Conservation (phyloP, 2,113 vertebrate species). For the Tapirus terrestris region DNA sequence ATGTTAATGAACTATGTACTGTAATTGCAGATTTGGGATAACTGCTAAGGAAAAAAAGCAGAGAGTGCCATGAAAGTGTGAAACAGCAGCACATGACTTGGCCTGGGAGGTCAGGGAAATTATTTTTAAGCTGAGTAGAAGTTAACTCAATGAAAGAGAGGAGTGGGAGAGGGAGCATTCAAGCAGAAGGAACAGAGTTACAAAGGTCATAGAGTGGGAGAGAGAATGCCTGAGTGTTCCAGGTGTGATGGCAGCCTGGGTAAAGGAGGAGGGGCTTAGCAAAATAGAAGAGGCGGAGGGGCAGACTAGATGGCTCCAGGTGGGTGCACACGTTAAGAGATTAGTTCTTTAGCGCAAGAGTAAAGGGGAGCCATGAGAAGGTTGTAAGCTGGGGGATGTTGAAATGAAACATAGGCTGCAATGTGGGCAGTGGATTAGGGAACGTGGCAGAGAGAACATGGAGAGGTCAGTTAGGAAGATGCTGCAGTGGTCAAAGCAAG, state of each 20-base stretch:
- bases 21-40: neutral
- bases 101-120: neutral
- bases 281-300: neutral
- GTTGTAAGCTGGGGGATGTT: neutral
- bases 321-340: accelerated
- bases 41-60: neutral
- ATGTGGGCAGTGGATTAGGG: neutral
- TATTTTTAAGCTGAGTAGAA: neutral
- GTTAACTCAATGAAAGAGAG: neutral
- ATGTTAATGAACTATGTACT: neutral
- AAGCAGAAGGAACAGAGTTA: neutral
- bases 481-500: neutral
- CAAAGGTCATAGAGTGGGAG: neutral
- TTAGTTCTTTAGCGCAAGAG: neutral
- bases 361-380: neutral
- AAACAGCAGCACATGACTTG: neutral
- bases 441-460: neutral
- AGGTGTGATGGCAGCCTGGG: neutral
- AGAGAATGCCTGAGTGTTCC: neutral
- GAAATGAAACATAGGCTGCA: neutral
- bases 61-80: neutral
- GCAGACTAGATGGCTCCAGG: neutral
- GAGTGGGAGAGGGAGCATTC: neutral
- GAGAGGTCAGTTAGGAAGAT: neutral
- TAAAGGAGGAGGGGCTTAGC: neutral